Percentiles rank a stretch among this genome's conserved stretches.
Conservation (phyloP, 2,113 vertebrate species). For the Trematocara unimaculatum region DNA sequence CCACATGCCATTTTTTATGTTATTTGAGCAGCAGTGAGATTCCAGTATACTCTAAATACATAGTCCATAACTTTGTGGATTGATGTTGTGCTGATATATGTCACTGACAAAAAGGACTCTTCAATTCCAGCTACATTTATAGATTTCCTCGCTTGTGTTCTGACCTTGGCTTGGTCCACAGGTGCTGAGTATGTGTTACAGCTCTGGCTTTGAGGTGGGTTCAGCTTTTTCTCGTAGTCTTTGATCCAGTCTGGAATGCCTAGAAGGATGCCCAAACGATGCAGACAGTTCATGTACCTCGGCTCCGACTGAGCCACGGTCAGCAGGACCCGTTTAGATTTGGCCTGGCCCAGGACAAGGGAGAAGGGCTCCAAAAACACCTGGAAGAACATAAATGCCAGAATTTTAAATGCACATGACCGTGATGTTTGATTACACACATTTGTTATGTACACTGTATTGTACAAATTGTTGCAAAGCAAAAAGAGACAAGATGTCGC, state of each 20-base stretch:
- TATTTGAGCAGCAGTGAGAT: background rate
- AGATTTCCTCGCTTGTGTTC: background rate
- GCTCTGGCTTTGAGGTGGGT: background rate
- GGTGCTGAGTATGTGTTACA: background rate
- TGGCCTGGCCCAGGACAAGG: constrained; percentile 70
- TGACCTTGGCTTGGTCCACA: constrained; percentile 17
- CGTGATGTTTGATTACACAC: background rate
- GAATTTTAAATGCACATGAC: background rate
- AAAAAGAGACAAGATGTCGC: background rate
- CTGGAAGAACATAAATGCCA: constrained; percentile 33
- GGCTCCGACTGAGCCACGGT: constrained; percentile 44
- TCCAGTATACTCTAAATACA: background rate
- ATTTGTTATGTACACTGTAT: accelerated
- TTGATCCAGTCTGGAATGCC: constrained; percentile 75
- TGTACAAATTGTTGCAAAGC: background rate
- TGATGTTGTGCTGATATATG: background rate
- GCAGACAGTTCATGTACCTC: constrained; percentile 67
- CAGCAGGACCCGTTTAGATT: constrained; percentile 71
- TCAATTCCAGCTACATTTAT: background rate
- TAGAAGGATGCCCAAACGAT: constrained; percentile 71
- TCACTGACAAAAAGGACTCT: background rate
- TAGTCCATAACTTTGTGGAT: background rate
- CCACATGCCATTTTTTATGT: background rate
- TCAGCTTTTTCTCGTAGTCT: constrained; percentile 70
- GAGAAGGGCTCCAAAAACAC: constrained; percentile 76